Base-by-base conservation (phyloP, 2,888 invertebrate genomes). In the Loripinus fragilis region DNA sequence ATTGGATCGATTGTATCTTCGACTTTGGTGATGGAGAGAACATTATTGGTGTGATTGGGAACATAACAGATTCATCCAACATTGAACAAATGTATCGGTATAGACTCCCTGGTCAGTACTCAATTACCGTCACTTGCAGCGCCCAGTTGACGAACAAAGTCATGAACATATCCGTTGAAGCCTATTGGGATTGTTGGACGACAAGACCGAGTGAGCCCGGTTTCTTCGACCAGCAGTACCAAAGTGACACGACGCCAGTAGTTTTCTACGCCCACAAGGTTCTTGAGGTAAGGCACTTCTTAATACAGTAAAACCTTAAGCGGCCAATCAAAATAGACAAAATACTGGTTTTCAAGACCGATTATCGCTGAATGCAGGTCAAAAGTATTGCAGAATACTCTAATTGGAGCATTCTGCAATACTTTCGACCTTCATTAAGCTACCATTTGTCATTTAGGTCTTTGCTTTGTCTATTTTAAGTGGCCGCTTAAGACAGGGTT, bases 141-240 rank as follows among this genome's bases (percentile, higher is more conserved):
- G 69, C 60, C 33, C 25, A 68, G 10, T 55, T 74, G 20, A 55
- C 74, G 0, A 1, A 8, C 30, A 5, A 30, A 23, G n/a, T 35
- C 10, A 23, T 67, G 30, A 55, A 48, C 20, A 1, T 60, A 3
- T 23, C 2, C 2, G 25, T 68, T 23, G 28, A 42, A 23, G 45
- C 69, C 42, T 68, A 60, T n/a, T 74, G 69, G 42, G 74, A 74
- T n/a, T 74, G 74, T n/a, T 74, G 74, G 74, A 38, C 5, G 12
- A 38, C 38, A 12, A 5, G 7, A 12, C 12, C 38, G 38, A 20
- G 55, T 15, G 25, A n/a, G 5, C 15, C 30, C 8, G 1, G 17
- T 20, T 74, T 60, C n/a, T 74, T 74, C 25, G 74, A 74, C 17
- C 20, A 30, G 17, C 48, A n/a, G n/a, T 52, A 60, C 12, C 35